Evolutionary conservation across 2,888 invertebrate genomes (phyloP).

Genomic region (Drosophila anomalata): DNA sequence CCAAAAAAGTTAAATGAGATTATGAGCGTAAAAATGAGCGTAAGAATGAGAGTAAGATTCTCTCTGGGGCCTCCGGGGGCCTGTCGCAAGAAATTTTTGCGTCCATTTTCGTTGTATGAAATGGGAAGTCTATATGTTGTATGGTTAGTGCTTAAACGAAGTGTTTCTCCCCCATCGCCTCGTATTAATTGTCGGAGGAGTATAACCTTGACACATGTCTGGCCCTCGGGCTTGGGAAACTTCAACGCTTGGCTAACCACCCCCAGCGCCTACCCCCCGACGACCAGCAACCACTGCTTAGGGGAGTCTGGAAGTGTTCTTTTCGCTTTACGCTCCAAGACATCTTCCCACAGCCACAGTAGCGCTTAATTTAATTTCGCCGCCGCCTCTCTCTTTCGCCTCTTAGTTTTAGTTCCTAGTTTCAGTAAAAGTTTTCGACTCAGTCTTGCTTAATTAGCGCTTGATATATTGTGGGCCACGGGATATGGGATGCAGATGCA

Average conservation of each 20-base stretch:
- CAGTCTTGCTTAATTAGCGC: conserved; percentile 61
- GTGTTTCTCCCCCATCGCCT: conserved; percentile 35
- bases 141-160: conserved; percentile 29
- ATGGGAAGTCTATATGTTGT: no score
- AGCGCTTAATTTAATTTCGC: conserved; percentile 74
- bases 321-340: conserved; percentile 69
- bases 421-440: conserved; percentile 41
- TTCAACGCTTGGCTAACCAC: conserved; percentile 31
- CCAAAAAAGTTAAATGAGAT: no score
- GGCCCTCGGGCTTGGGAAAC: conserved; percentile 32
- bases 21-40: no score
- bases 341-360: conserved; percentile 77
- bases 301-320: conserved; percentile 59
- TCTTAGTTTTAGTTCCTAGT: conserved; percentile 53
- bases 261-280: background rate
- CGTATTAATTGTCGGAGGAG: conserved; percentile 43
- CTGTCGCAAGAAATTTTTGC: no score
- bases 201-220: conserved; percentile 67
- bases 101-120: no score
- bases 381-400: conserved; percentile 21
- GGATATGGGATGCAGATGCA: conserved; percentile 6
- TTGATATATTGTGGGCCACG: conserved; percentile 50
- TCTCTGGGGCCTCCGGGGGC: no score
- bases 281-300: conserved; percentile 30
- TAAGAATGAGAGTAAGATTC: no score